A percentile compares a stretch with the other conserved stretches of the same genome.
Evolutionary conservation across 2,797 vertebrate species (phyloP).

Genomic region (Mycteria americana): DNA sequence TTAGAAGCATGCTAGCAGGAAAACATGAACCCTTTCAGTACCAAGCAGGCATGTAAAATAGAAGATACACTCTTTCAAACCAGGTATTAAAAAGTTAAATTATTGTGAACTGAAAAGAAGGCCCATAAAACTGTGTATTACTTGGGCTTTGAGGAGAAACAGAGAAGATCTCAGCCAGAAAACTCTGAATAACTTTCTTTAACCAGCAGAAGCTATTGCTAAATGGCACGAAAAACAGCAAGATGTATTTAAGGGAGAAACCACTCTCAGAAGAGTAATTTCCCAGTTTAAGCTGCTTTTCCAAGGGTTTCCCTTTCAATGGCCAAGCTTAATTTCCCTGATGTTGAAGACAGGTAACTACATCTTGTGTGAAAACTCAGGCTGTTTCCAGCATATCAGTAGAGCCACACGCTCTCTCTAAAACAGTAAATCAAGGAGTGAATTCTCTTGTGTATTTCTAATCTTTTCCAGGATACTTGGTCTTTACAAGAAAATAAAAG

Average conservation of each 20-base stretch:
- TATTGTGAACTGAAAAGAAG: not conserved
- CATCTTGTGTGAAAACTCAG: not conserved
- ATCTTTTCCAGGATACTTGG: not conserved
- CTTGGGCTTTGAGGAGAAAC: not conserved
- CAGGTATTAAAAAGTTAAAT: not conserved
- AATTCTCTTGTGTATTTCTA: not conserved
- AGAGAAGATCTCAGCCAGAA: not conserved
- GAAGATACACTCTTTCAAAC: not conserved
- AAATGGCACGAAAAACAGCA: not conserved
- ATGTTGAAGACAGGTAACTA: not conserved
- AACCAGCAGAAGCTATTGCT: not conserved
- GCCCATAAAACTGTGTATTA: not conserved
- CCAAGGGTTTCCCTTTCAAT: not conserved
- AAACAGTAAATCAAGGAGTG: not conserved
- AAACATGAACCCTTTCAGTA: not conserved
- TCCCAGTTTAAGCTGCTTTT: not conserved
- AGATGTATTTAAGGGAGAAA: not conserved
- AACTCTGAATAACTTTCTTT: not conserved
- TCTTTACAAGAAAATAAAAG: not conserved
- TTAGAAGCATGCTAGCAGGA: fast-evolving
- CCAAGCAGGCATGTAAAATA: not conserved
- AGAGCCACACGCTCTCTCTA: not conserved
- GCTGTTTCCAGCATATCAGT: not conserved
- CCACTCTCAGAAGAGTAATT: not conserved
- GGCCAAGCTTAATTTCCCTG: not conserved